Conservation (phyloP, 2,888 invertebrate species). For the Cyaniris semiargus region DNA sequence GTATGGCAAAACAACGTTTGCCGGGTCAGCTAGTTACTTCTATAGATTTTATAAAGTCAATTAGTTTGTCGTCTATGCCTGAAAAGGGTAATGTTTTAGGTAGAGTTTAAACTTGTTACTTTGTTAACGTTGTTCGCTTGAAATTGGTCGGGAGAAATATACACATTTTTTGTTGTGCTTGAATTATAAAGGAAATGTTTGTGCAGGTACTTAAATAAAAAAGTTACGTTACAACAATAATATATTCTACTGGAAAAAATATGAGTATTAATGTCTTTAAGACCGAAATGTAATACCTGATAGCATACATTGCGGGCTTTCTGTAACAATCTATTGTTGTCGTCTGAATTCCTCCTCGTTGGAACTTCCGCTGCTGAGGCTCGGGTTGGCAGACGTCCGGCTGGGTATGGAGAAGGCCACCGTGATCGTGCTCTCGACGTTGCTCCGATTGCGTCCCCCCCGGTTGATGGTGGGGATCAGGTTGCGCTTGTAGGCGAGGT, state of each 20-base stretch:
- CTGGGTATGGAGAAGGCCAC: constrained; percentile 31
- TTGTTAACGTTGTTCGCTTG: constrained; percentile 53
- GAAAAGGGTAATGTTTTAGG: no score
- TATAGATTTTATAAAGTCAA: constrained; percentile 65
- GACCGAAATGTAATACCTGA: background rate
- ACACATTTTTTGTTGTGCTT: constrained; percentile 54
- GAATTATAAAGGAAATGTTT: constrained; percentile 23
- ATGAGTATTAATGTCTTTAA: background rate
- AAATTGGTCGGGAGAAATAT: constrained; percentile 48
- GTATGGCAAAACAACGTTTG: no score
- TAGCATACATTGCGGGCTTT: background rate
- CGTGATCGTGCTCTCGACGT: constrained; percentile 1
- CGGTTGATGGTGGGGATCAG: constrained; percentile 30
- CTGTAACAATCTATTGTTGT: background rate
- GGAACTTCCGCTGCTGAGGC: constrained; percentile 30
- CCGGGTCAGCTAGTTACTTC: constrained; percentile 52
- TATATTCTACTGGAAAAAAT: background rate
- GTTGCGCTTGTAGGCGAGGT: constrained; percentile 48
- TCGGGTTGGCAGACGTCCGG: constrained; percentile 6
- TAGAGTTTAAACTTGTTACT: no score
- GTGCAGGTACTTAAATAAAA: no score
- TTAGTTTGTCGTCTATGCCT: constrained; percentile 69
- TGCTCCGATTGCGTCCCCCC: background rate
- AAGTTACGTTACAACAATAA: no score
- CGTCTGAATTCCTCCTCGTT: constrained; percentile 11